Percentiles rank a stretch among this genome's conserved stretches.
These are phyloP conservation scores for Varanus salvator DNA, from an alignment of 2,113 vertebrate species.

Conservation along the genomic window DNA sequence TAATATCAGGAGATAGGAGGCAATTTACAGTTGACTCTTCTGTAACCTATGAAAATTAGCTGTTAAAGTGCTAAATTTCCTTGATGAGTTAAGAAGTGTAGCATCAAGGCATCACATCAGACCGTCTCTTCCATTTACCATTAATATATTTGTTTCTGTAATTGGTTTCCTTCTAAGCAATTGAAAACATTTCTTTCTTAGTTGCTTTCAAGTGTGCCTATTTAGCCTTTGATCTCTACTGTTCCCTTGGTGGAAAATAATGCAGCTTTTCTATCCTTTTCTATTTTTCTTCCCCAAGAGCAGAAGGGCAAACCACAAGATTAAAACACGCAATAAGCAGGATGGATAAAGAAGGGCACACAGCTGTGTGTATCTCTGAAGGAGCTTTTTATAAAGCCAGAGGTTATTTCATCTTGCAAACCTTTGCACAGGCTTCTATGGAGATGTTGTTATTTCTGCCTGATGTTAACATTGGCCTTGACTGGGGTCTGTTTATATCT, in stretches of 20 bases:
- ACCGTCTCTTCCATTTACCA: background rate
- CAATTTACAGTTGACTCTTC: background rate
- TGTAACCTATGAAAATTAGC: background rate
- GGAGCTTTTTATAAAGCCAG: background rate
- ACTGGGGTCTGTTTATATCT: conserved; percentile 62
- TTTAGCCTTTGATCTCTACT: background rate
- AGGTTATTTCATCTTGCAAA: conserved; percentile 18
- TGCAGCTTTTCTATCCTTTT: background rate
- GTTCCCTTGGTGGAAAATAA: background rate
- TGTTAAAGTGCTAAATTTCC: background rate
- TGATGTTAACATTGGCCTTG: conserved; percentile 45
- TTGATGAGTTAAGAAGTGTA: background rate
- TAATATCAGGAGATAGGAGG: background rate
- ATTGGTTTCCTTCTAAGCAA: conserved; percentile 20
- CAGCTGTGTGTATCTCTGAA: background rate
- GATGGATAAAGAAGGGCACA: background rate
- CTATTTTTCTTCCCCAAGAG: background rate
- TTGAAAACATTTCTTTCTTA: conserved; percentile 18
- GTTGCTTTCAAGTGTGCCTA: conserved; percentile 2
- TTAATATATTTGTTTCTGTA: conserved; percentile 24
- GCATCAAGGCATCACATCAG: background rate
- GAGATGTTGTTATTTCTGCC: conserved; percentile 35
- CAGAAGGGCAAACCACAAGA: background rate
- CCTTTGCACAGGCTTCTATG: background rate
- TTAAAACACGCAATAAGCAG: background rate